Conservation (phyloP, 2,113 vertebrate species). For the Gadus chalcogrammus region DNA sequence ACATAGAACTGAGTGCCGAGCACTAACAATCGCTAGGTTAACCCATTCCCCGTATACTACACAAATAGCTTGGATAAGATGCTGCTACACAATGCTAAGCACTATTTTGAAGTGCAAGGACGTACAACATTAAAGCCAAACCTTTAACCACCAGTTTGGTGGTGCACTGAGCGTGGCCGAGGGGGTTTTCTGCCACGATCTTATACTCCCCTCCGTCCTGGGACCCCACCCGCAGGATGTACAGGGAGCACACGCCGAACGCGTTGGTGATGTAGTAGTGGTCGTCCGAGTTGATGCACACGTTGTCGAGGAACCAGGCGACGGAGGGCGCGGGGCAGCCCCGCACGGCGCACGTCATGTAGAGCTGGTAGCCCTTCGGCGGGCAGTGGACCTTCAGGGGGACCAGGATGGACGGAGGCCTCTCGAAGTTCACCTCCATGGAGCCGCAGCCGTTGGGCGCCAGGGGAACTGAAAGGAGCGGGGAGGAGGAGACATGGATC, state of each 20-base stretch:
- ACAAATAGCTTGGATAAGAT: too few species aligned
- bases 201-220: conserved; percentile 78
- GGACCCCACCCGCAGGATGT: conserved; percentile 70
- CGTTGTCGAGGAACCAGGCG: conserved; percentile 80
- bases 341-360: conserved; percentile 84
- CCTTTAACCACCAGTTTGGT: conserved; percentile 78
- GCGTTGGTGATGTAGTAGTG: conserved; percentile 77
- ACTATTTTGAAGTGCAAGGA: too few species aligned
- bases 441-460: conserved; percentile 43
- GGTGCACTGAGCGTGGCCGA: conserved; percentile 75
- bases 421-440: conserved; percentile 55
- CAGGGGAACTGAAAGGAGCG: conserved; percentile 42
- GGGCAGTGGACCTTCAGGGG: conserved; percentile 79
- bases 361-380: conserved; percentile 77
- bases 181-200: conserved; percentile 76
- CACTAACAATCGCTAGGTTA: too few species aligned
- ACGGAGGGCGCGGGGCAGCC: conserved; percentile 75
- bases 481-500: not conserved
- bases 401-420: conserved; percentile 80
- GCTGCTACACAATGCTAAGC: too few species aligned
- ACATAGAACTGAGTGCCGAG: too few species aligned
- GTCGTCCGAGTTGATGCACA: conserved; percentile 73
- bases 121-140: conserved; percentile 37
- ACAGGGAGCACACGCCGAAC: conserved; percentile 84
- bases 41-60: too few species aligned